Base-by-base conservation (phyloP, 2,113 vertebrate species). In the Ovis canadensis region DNA sequence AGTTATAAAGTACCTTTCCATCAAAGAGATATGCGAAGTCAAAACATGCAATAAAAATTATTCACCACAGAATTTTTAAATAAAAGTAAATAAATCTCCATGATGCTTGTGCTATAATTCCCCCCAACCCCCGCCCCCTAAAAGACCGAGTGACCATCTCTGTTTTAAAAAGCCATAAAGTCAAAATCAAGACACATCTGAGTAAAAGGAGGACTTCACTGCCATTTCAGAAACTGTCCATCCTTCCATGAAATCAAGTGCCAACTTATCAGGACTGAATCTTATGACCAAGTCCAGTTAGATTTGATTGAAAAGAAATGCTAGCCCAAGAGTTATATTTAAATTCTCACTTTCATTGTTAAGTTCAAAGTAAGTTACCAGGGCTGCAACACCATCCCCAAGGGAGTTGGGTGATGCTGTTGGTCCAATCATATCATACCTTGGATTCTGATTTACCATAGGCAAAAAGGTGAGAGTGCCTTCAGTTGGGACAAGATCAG, bases 1-100 rank as follows among this genome's bases (percentile, higher is more conserved):
- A 83, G 98, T 98, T 98, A 96, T 96, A 97, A 98, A 92, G 95
- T 94, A 90, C 82, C 98, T 98, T 97, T 93, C 97, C 93, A 74
- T 97, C 97, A 98, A 96, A 60, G n/a, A 97, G 94, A 97, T 98
- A 97, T 98, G 88, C 13, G 77, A 43, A 91, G 77, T 87, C 23
- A 83, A 98, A 95, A 97, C 97, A 96, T 94, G 92, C 25, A 93
- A 43, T 88, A 94, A 82, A 98, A 98, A 96, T 83, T 77, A 96
- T 48, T 97, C 84, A 90, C 78, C 54, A 16, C 67, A 48, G 83
- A 82, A 45, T 82, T 96, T 97, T 89, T 85, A 31, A 98, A 93
- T 91, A 87, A 96, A 40, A 93, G 40, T 97, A 97, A 98, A 97
- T 55, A 96, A 92, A 36, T 62, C 87, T 97, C 87, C 89, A 85